Base-by-base conservation (phyloP, 2,797 vertebrate genomes). In the Oophaga sylvatica region DNA sequence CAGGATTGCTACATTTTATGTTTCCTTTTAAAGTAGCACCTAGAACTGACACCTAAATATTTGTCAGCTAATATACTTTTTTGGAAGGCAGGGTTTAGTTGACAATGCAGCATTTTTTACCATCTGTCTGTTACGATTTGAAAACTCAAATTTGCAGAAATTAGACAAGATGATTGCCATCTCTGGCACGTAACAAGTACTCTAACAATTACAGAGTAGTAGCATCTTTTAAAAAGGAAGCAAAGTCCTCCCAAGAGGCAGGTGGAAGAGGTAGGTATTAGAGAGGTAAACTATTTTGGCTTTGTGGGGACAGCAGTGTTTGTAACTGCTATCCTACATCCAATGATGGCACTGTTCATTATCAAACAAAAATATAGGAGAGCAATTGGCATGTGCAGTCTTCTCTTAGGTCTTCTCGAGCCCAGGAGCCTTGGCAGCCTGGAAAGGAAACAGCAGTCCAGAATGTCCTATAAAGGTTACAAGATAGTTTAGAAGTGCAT, bases 341-440 rank as follows among this genome's bases (percentile, higher is more conserved):
- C 60, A 81, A 29, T 9, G 29, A 45, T 35, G 60, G 26, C 48
- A 29, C 65, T 71, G 26, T 63, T 87, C 73, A 35, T n/a, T 60
- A 62, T 95, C 94, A 97, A 88, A 96, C 93, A 0, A 97, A 97
- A 84, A 97, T 94, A 89, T 97, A 91, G 1, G 96, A 96, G n/a
- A 93, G 93, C 0, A 90, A 90, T 59, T 96, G 94, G 90, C 97
- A 98, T 11, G 77, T 92, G 88, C 97, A 97, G 57, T 91, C 91
- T 65, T 95, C 92, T 5, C 93, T 93, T 16, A 94, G 94, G 0
- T 92, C 91, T 88, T 97, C 95, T 73, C 93, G 94, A 59, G 95
- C 92, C 97, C 97, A 97, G 0, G 95, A 95, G 6, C 97, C 97
- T 4, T 96, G 96, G 91, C 97, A 97, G 2, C 96, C 95, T 0